Percentiles rank a stretch among this genome's conserved stretches.
Evolutionary conservation across 2,113 vertebrate species (phyloP).

Genomic region (Podarcis raffonei): DNA sequence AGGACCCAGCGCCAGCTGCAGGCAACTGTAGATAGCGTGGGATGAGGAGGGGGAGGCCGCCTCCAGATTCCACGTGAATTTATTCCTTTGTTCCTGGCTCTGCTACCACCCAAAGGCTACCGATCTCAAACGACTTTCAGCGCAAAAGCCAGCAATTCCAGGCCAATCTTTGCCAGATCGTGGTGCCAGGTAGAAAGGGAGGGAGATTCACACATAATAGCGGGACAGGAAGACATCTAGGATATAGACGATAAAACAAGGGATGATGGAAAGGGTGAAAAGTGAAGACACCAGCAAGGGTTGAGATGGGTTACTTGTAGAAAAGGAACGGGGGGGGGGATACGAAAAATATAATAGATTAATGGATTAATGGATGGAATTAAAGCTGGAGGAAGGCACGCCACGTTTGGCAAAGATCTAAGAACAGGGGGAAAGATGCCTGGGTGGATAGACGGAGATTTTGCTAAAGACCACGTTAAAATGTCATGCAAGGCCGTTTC

Average conservation of each 20-base stretch:
- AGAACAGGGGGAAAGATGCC: neutral
- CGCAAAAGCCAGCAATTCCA: neutral
- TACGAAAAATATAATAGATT: neutral
- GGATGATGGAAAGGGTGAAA: neutral
- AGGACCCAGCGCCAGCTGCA: constrained; percentile 25
- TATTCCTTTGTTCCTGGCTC: constrained; percentile 23
- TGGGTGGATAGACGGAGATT: neutral
- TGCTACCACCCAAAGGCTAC: neutral
- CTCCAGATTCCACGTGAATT: constrained; percentile 13
- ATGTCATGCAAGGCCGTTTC: neutral
- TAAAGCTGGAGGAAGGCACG: neutral
- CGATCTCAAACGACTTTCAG: neutral
- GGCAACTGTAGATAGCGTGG: constrained; percentile 11
- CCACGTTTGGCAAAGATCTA: neutral
- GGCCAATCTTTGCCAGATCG: neutral
- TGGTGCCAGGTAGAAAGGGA: neutral
- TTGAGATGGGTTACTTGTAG: neutral
- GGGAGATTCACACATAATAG: neutral
- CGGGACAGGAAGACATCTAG: neutral
- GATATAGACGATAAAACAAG: neutral
- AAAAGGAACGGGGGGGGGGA: neutral
- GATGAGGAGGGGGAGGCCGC: neutral
- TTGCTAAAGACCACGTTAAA: neutral
- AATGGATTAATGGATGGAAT: neutral
- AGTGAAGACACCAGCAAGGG: neutral